Base-by-base conservation (phyloP, 2,113 vertebrate genomes). In the Paramisgurnus dabryanus region DNA sequence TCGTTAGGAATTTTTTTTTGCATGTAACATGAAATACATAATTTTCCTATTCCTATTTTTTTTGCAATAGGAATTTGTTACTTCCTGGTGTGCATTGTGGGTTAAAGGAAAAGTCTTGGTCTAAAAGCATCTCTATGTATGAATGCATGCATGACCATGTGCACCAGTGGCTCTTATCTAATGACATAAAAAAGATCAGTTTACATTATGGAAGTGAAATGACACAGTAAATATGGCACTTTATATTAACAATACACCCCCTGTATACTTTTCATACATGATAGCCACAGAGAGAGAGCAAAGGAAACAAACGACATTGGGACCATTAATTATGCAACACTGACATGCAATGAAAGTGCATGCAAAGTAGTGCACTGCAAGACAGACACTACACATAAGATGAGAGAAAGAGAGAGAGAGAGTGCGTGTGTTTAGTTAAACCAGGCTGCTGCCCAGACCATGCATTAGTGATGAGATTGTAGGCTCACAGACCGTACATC, bases 381-480 rank as follows among this genome's bases (percentile, higher is more conserved):
- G 75, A 60, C 73, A 87, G 86, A 87, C 90, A 9, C 6, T 88
- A 87, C 91, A 89, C 7, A 81, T 61, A 76, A 89, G 90, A 87
- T 89, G 90, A 89, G 81, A 86, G 85, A 83, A 78, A 87, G 85
- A 82, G 90, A 89, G 81, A 86, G 85, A 83, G 80, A 87, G 85
- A 82, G 80, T 70, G 90, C 89, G 81, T 91, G 86, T 90, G 90
- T 92, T 92, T 91, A 91, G 92, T 85, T 90, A 89, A 92, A 94
- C 92, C 92, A 90, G 84, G 82, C 82, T 87, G 87, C 83, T 83
- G 86, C 87, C 91, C 82, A 89, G 87, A 88, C 91, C 91, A 89
- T 82, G 91, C 92, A 91, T 93, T 84, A 89, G 78, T 85, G 87
- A 95, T 89, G 90, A 93, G 91, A 89, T 87, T 88, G 84, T 72